phyloP scores from a whole-genome alignment of 2,113 vertebrate species.

The Rhadina sibilatrix region DNA sequence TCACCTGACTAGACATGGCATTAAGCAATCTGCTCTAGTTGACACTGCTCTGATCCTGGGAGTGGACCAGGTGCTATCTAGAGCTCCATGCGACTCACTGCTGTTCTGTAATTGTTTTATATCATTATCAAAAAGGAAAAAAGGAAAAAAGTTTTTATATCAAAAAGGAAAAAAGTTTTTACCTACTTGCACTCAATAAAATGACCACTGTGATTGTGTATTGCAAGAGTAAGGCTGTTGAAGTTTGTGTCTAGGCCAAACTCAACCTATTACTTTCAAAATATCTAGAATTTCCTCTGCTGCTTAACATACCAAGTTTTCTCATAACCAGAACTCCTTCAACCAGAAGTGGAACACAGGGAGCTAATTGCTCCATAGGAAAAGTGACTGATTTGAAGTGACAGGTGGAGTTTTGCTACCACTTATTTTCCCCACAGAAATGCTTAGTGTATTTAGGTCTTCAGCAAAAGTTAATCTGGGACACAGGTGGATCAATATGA shows the following conservation, averaged over 20 bases:
- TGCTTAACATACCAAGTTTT: background rate
- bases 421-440: background rate
- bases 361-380: background rate
- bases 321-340: background rate
- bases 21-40: background rate
- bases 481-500: background rate
- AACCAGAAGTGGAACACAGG: background rate
- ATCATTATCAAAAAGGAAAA: too few species aligned
- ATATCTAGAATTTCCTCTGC: background rate
- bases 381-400: background rate
- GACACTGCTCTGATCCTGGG: accelerated
- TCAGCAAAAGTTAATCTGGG: background rate
- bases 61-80: background rate
- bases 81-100: background rate
- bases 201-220: background rate
- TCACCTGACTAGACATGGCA: background rate
- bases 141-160: background rate
- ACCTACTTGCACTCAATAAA: background rate
- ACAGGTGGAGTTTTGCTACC: background rate
- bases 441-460: background rate
- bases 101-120: background rate
- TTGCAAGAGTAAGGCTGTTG: background rate
- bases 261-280: background rate
- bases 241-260: background rate
- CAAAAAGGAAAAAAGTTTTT: background rate